Percentiles rank a stretch among this genome's conserved stretches.
Conservation (phyloP, 2,888 invertebrate genomes). For the Hylaea fasciaria region DNA sequence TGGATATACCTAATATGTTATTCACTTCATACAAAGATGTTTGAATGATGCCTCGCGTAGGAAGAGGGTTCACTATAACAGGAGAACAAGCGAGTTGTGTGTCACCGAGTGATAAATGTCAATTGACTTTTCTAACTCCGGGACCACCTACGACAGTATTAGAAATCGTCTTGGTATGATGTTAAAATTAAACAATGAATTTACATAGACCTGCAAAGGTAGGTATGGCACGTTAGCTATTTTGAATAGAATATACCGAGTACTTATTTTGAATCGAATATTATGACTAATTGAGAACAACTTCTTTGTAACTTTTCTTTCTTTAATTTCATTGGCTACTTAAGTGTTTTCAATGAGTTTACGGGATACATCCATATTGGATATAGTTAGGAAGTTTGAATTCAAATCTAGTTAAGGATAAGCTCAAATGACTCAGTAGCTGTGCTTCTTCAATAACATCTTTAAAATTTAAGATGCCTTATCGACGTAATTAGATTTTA, state of each 20-base stretch:
- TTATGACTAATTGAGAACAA: too few species aligned
- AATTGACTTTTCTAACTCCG: slow-evolving; percentile 45
- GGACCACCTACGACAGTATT: slow-evolving; percentile 53
- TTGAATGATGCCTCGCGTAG: slow-evolving; percentile 51
- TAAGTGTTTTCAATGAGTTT: too few species aligned
- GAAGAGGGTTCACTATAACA: slow-evolving; percentile 55
- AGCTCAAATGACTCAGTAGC: too few species aligned
- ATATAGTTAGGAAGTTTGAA: too few species aligned
- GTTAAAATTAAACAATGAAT: not conserved
- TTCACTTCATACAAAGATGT: slow-evolving; percentile 18
- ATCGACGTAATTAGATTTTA: slow-evolving; percentile 51
- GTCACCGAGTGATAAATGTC: slow-evolving; percentile 57
- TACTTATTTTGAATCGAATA: too few species aligned
- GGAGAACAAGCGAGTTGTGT: slow-evolving; percentile 51
- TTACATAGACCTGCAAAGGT: too few species aligned
- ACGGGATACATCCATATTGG: too few species aligned
- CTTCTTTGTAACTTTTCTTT: too few species aligned
- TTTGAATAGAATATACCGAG: too few species aligned
- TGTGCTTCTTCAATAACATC: not conserved
- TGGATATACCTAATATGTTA: slow-evolving; percentile 30
- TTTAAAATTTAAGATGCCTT: not conserved
- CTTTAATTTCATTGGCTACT: too few species aligned
- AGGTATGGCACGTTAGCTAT: too few species aligned
- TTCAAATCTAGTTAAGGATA: too few species aligned
- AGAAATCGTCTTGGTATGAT: slow-evolving; percentile 25